Percentiles rank a stretch among this genome's conserved stretches.
phyloP scores from a whole-genome alignment of 2,797 vertebrate species.

The Lacerta agilis region DNA sequence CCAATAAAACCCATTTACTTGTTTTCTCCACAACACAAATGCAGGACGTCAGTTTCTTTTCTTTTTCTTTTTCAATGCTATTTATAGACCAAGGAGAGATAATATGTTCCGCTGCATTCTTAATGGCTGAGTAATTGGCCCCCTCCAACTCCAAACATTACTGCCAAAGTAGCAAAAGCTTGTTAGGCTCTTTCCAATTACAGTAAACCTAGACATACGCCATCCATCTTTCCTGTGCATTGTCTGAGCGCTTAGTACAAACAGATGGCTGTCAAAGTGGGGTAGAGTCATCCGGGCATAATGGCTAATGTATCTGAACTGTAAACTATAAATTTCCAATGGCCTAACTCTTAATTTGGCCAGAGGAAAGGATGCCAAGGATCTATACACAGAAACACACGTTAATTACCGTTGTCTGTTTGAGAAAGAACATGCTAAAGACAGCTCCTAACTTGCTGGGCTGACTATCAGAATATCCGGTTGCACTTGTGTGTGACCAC shows the following conservation, averaged over 20 bases:
- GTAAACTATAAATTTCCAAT: conserved; percentile 40
- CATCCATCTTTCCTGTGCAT: conserved; percentile 30
- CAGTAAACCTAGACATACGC: neutral
- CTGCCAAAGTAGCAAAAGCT: conserved; percentile 6
- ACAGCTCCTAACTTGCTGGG: too few species aligned
- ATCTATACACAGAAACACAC: too few species aligned
- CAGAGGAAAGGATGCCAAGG: neutral
- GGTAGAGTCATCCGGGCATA: conserved; percentile 51
- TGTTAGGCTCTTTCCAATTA: conserved; percentile 1
- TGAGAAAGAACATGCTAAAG: neutral
- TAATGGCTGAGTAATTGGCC: neutral
- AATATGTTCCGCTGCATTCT: conserved; percentile 8
- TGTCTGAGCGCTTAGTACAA: conserved; percentile 32
- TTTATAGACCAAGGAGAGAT: neutral
- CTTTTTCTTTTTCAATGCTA: neutral
- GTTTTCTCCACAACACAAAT: accelerated
- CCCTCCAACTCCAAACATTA: neutral
- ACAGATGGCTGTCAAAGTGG: conserved; percentile 27
- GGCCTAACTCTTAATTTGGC: too few species aligned
- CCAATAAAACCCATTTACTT: neutral
- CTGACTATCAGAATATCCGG: too few species aligned
- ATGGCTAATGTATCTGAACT: conserved; percentile 50
- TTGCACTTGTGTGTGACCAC: neutral
- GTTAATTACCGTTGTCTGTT: too few species aligned
- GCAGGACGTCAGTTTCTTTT: neutral